phyloP scores from a whole-genome alignment of 2,888 invertebrate species.

The Stenolophus ochropezus region DNA sequence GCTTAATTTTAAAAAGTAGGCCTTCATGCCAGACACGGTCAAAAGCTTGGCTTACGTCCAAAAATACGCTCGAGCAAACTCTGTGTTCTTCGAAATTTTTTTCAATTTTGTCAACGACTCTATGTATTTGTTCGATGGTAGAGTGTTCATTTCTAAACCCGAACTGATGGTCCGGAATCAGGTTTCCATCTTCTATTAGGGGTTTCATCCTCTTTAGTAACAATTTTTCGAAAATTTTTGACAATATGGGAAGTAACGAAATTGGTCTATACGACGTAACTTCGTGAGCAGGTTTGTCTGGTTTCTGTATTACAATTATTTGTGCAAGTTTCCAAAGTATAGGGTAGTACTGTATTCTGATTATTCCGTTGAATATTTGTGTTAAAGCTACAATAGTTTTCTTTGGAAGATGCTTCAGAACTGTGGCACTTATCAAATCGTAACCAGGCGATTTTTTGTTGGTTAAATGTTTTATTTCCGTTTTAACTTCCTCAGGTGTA shows the following conservation, averaged over 20 bases:
- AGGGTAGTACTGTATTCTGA: conserved; percentile 62
- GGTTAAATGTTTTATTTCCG: conserved; percentile 41
- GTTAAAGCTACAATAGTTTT: not conserved
- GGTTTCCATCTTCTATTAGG: not conserved
- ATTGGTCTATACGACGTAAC: conserved; percentile 61
- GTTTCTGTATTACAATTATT: conserved; percentile 60
- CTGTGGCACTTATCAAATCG: conserved; percentile 63
- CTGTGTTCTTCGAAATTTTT: conserved; percentile 41
- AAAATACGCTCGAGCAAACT: conserved; percentile 52
- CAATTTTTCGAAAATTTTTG: conserved; percentile 63
- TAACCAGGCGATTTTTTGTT: conserved; percentile 63
- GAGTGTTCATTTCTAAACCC: conserved; percentile 61
- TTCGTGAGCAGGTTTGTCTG: conserved; percentile 59
- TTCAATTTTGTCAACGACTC: conserved; percentile 56
- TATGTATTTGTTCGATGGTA: conserved; percentile 62
- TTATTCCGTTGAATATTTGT: conserved; percentile 60
- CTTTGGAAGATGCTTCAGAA: conserved; percentile 62
- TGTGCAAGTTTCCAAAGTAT: conserved; percentile 61
- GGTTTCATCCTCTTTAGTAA: conserved; percentile 26
- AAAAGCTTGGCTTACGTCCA: conserved; percentile 56
- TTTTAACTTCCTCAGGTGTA: conserved; percentile 41
- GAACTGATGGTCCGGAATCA: conserved; percentile 60
- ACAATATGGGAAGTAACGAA: conserved; percentile 61
- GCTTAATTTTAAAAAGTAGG: conserved; percentile 52
- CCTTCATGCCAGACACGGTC: conserved; percentile 59